Conservation (phyloP, 2,888 invertebrate species). For the Eristalis arbustorum region DNA sequence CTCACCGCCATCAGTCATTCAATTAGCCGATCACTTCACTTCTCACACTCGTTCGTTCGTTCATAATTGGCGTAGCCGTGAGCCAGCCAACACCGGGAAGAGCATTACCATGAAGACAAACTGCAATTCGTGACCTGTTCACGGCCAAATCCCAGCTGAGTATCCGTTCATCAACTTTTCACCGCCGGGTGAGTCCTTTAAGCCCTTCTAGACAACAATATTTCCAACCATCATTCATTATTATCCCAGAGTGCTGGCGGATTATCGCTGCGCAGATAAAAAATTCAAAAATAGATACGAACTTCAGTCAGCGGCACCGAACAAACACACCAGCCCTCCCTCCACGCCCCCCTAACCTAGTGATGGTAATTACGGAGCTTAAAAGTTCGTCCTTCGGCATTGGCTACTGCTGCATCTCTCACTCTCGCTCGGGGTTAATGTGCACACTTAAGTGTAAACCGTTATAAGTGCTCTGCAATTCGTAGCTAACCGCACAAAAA, state of each 20-base stretch:
- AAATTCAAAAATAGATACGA: conserved; percentile 43
- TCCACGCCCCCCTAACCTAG: conserved; percentile 35
- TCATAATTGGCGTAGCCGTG: neutral
- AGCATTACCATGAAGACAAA: neutral
- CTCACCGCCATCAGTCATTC: neutral
- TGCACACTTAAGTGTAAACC: conserved; percentile 67
- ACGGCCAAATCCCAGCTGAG: neutral
- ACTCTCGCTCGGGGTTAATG: conserved; percentile 38
- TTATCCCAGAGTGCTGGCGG: conserved; percentile 46
- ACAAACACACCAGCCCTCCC: too few species aligned
- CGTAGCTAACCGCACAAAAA: conserved; percentile 36
- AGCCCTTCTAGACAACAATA: conserved; percentile 39
- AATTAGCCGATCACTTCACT: neutral
- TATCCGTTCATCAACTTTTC: conserved; percentile 5
- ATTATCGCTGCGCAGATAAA: conserved; percentile 49
- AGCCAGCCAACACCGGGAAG: neutral
- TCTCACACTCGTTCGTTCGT: neutral
- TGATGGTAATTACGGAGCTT: conserved; percentile 67
- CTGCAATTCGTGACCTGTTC: neutral
- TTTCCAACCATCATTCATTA: conserved; percentile 55
- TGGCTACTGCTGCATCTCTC: conserved; percentile 46
- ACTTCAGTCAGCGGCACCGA: conserved; percentile 28
- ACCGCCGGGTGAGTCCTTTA: conserved; percentile 2
- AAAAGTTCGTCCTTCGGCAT: conserved; percentile 66
- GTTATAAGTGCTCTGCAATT: conserved; percentile 63